These are phyloP conservation scores for Tachina grossa DNA, from an alignment of 2,888 invertebrate genomes.

Conservation along the genomic window DNA sequence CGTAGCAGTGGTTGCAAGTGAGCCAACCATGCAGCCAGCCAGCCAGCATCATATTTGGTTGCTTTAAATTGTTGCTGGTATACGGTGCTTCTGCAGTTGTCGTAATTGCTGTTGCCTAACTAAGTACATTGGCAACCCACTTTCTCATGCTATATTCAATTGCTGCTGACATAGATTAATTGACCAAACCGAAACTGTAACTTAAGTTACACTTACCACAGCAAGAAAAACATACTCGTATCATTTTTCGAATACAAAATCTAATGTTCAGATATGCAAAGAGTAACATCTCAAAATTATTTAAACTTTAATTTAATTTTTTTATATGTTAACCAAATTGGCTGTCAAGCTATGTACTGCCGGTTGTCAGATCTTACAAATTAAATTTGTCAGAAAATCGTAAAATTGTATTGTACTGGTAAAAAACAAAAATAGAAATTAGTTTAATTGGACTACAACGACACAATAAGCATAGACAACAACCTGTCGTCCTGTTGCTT, in stretches of 20 bases:
- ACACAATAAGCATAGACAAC: too few relatives aligned
- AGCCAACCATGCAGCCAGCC: neutral
- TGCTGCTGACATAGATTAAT: slow-evolving; percentile 71
- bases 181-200: slow-evolving; percentile 67
- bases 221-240: slow-evolving; percentile 13
- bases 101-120: slow-evolving; percentile 28
- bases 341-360: too few relatives aligned
- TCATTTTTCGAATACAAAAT: slow-evolving; percentile 14
- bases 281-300: neutral
- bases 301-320: neutral
- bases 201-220: slow-evolving; percentile 59
- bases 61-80: slow-evolving; percentile 13
- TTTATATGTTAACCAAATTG: too few relatives aligned
- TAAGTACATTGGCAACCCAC: slow-evolving; percentile 38
- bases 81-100: slow-evolving; percentile 14
- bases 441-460: too few relatives aligned
- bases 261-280: slow-evolving; percentile 12
- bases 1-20: neutral
- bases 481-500: too few relatives aligned
- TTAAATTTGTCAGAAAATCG: too few relatives aligned
- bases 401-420: too few relatives aligned
- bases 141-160: slow-evolving; percentile 45
- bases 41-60: slow-evolving; percentile 12
- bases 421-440: too few relatives aligned
- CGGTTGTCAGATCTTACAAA: too few relatives aligned